Conservation (phyloP, 2,888 invertebrate genomes). For the Agrotis puta region DNA sequence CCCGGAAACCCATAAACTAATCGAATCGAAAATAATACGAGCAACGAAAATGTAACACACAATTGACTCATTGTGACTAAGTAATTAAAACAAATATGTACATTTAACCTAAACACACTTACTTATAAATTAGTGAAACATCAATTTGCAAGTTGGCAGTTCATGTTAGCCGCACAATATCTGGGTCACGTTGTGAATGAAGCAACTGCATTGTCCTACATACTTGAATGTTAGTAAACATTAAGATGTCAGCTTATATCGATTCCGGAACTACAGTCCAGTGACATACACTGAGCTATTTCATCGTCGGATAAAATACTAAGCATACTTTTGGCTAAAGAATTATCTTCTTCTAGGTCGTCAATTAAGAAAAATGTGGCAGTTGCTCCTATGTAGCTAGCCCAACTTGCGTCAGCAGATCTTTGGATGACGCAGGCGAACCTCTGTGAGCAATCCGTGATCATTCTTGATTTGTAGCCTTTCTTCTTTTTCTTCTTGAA, state of each 20-base stretch:
- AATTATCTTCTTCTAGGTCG: conserved; percentile 83
- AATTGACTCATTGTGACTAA: conserved; percentile 73
- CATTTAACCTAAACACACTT: conserved; percentile 69
- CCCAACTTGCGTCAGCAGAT: conserved; percentile 78
- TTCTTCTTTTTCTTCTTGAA: conserved; percentile 87
- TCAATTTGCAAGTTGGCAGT: conserved; percentile 74
- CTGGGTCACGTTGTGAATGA: conserved; percentile 71
- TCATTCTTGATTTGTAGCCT: conserved; percentile 80
- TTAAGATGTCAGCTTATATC: conserved; percentile 86
- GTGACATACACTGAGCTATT: conserved; percentile 87
- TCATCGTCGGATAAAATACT: conserved; percentile 85
- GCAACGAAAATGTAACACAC: conserved; percentile 65
- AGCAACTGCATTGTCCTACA: conserved; percentile 75
- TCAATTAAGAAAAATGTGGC: conserved; percentile 85
- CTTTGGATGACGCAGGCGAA: conserved; percentile 84
- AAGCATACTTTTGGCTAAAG: conserved; percentile 83
- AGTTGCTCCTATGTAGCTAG: conserved; percentile 83
- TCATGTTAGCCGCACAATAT: conserved; percentile 68
- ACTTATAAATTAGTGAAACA: conserved; percentile 64
- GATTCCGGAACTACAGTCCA: conserved; percentile 86
- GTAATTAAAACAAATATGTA: conserved; percentile 59
- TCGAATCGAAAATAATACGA: conserved; percentile 67
- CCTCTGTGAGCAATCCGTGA: conserved; percentile 84
- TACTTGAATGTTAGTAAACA: conserved; percentile 76
- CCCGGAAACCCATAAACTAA: conserved; percentile 66